These are phyloP conservation scores for Atrina japonica DNA, from an alignment of 2,888 invertebrate species.

Conservation along the genomic window DNA sequence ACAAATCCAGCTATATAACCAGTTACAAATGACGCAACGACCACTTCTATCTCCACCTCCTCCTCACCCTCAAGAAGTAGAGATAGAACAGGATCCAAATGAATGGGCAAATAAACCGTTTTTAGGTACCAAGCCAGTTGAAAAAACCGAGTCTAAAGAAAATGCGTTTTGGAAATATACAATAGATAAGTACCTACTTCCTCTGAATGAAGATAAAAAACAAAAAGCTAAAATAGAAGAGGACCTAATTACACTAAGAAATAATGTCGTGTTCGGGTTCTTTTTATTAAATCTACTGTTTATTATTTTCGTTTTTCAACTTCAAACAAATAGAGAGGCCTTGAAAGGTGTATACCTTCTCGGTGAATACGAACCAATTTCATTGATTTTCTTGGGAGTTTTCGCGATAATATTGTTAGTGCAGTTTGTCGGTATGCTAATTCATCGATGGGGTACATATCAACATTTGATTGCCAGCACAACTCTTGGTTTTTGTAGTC, in stretches of 20 bases:
- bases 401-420: slow-evolving; percentile 96
- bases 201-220: slow-evolving; percentile 78
- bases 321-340: slow-evolving; percentile 86
- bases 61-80: background rate
- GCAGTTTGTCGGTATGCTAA: slow-evolving; percentile 98
- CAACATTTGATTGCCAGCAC: slow-evolving; percentile 98
- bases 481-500: slow-evolving; percentile 14
- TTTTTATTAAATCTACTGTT: slow-evolving; percentile 98
- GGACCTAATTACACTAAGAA: slow-evolving; percentile 56
- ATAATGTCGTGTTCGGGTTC: slow-evolving; percentile 66
- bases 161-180: slow-evolving; percentile 95
- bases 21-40: too few relatives aligned
- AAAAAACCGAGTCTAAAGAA: slow-evolving; percentile 91
- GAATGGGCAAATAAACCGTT: slow-evolving; percentile 23
- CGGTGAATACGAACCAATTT: slow-evolving; percentile 83
- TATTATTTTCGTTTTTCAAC: slow-evolving; percentile 97
- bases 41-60: too few relatives aligned
- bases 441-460: slow-evolving; percentile 98
- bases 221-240: slow-evolving; percentile 51
- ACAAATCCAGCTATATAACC: background rate
- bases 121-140: slow-evolving; percentile 85
- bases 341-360: slow-evolving; percentile 85
- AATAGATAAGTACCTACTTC: slow-evolving; percentile 94
- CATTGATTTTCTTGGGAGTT: slow-evolving; percentile 96
- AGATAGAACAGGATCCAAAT: slow-evolving; percentile 1